Base-by-base conservation (phyloP, 2,888 invertebrate genomes). In the Ichneumoninae sp. region DNA sequence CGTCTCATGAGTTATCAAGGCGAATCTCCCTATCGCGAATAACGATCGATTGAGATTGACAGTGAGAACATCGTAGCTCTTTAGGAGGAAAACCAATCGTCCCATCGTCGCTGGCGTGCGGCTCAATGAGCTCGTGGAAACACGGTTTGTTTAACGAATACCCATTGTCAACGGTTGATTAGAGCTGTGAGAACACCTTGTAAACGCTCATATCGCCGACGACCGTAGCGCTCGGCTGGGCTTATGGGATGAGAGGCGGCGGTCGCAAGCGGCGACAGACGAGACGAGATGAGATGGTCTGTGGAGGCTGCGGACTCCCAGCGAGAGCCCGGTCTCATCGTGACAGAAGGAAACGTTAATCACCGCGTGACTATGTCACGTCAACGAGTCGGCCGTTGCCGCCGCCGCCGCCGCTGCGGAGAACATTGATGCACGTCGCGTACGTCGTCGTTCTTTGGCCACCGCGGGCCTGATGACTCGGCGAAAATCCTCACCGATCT, bases 291-390 rank as follows among this genome's bases (percentile, higher is more conserved):
- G 71, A 71, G 76, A 71, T 82, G 62, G 62, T 19, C 22, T 19
- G 26, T 44, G 57, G 19, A 36, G 44, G 26, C 33, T 66, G 3
- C 62, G 36, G 62, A 62, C 74, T 74, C 44, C 62, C n/a, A 57
- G 76, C 60, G 60, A 71, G 65, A 47, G 69, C 30, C 60, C 80
- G 22, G 30, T 62, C 62, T 83, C 80, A 76, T 80, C 83, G 80
- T 83, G 83, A 83, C 76, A 76, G 76, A 72, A 26, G 76, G 66
- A 80, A 83, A 83, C 83, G 76, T 80, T 83, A 83, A 83, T 80
- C 80, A 80, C 76, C 80, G 57, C 66, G 57, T 71, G 76, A 80
- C 80, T 76, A 60, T 66, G 83, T 71, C 71, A 47, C 71, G 75
- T 83, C 44, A 69, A 60, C 71, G 62, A 44, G 30, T 47, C 50